Base-by-base conservation (phyloP, 1,140 invertebrate species). In the Lordiphosa stackelbergi region DNA sequence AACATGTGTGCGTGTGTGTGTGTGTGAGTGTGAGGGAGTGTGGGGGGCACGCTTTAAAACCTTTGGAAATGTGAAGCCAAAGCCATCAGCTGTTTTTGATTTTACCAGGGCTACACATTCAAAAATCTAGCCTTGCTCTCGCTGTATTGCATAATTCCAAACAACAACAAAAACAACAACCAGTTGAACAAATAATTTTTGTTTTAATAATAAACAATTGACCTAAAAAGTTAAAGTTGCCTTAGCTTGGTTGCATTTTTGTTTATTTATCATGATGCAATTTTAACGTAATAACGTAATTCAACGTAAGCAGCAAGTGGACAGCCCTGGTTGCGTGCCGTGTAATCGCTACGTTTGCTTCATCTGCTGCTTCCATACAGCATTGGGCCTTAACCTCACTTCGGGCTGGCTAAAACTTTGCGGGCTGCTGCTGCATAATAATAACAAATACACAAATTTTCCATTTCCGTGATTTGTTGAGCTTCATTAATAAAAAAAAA, bases 401-500 rank as follows among this genome's bases (percentile, higher is more conserved):
- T 68, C 47, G 59, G 41, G 35, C 31, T 16, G 22, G 35, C 43
- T 3, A 12, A 16, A 9, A 8, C 7, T 41, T 7, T 11, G 6
- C 19, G 12, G n/a, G 19, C 56, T 58, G 31, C 36, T 66, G 66
- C 66, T 69, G 66, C 66, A 69, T 69, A 69, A 69, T 69, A 69
- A 69, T 19, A 19, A 69, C 69, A 69, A 69, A 69, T 54, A 57
- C 69, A 54, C 62, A 53, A 41, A 58, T 10, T 37, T 9, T 53
- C 57, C n/a, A 69, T 69, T 60, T 24, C 55, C 35, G 9, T 37
- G 13, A 69, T 69, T 68, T 68, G 64, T 55, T 56, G 64, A 60
- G 54, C 47, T 47, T 58, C 36, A 48, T 37, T 28, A 59, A 24
- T 35, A 59, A 34, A 24, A 13, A 34, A 28, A 59, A 37, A 68